Percentiles rank a stretch among this genome's conserved stretches.
phyloP scores from a whole-genome alignment of 2,113 vertebrate genomes.

The Alouatta palliata region DNA sequence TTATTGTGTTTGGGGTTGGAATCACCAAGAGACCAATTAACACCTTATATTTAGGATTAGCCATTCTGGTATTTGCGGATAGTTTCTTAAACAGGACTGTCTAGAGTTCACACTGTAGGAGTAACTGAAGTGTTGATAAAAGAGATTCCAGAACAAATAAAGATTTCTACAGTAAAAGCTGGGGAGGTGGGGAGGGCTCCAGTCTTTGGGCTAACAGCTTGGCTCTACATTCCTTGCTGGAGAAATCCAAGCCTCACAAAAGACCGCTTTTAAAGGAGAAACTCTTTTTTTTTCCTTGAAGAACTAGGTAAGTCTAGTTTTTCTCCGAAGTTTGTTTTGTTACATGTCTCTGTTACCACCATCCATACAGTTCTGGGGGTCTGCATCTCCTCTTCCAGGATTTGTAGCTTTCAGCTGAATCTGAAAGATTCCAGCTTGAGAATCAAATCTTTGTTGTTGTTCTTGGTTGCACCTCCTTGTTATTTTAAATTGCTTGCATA shows the following conservation, averaged over 20 bases:
- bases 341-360: background rate
- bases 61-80: slow-evolving; percentile 76
- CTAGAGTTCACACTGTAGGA: slow-evolving; percentile 78
- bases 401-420: background rate
- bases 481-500: slow-evolving; percentile 23
- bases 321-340: background rate
- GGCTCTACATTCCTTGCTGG: slow-evolving; percentile 34
- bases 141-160: slow-evolving; percentile 82
- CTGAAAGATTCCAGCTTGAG: background rate
- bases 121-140: slow-evolving; percentile 81
- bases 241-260: slow-evolving; percentile 60
- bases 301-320: background rate
- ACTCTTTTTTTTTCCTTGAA: slow-evolving; percentile 60
- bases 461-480: background rate
- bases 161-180: slow-evolving; percentile 50
- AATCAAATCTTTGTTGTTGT: background rate
- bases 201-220: slow-evolving; percentile 67
- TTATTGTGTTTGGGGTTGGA: slow-evolving; percentile 69
- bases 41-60: slow-evolving; percentile 83
- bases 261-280: slow-evolving; percentile 46
- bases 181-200: slow-evolving; percentile 6
- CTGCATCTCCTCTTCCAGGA: background rate
- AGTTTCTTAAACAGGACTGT: slow-evolving; percentile 77
- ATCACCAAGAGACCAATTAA: slow-evolving; percentile 82
- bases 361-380: background rate